Conservation (phyloP, 2,113 vertebrate genomes). For the Rhynchopsitta pachyrhyncha region DNA sequence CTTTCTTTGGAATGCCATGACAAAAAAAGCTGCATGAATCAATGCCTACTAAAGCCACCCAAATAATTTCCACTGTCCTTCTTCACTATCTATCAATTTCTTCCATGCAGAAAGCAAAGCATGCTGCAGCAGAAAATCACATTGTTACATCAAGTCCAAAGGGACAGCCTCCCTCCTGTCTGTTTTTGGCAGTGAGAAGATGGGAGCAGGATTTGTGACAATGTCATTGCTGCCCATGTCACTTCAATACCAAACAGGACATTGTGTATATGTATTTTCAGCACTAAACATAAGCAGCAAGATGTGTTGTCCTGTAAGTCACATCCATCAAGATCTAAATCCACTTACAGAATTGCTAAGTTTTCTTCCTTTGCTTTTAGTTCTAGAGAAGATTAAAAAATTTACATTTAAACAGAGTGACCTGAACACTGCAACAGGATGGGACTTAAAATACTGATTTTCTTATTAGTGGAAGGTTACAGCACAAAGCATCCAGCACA, state of each 20-base stretch:
- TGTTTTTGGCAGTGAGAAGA: neutral
- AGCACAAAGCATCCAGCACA: neutral
- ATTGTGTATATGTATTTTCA: neutral
- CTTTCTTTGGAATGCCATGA: neutral
- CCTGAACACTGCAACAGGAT: neutral
- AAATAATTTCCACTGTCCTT: neutral
- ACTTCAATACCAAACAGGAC: neutral
- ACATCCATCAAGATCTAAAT: neutral
- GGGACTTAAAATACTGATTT: constrained; percentile 33
- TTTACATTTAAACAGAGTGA: constrained; percentile 12
- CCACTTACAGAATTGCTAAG: neutral
- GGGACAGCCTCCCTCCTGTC: neutral
- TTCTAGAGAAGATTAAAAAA: constrained; percentile 12
- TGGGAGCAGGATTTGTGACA: neutral
- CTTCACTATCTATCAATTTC: neutral
- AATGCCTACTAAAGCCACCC: neutral
- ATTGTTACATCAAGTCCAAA: neutral
- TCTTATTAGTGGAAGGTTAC: neutral
- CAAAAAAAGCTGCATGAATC: neutral
- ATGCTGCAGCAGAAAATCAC: neutral
- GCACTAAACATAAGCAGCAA: neutral
- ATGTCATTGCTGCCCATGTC: neutral
- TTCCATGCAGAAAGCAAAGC: neutral
- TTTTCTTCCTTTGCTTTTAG: neutral
- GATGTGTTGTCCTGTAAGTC: neutral